Evolutionary conservation across 2,797 vertebrate species (phyloP).

Genomic region (Margarornis squamiger): DNA sequence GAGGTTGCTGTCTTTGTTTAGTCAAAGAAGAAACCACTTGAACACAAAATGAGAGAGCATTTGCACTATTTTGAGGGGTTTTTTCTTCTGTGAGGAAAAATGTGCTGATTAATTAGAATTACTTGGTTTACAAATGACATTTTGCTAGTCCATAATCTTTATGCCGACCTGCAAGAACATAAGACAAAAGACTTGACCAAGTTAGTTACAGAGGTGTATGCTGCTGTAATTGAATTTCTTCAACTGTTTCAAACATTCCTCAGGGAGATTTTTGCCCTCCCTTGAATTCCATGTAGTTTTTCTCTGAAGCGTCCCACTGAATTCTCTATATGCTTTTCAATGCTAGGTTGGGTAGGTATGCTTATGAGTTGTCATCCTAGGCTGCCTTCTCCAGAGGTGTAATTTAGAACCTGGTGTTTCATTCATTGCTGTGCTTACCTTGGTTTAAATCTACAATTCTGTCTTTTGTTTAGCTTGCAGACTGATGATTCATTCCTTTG

Average conservation of each 20-base stretch:
- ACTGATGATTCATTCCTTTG: conserved; percentile 59
- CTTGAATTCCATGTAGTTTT: background rate
- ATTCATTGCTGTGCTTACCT: conserved; percentile 50
- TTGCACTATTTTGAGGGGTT: background rate
- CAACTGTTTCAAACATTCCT: background rate
- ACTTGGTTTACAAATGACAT: background rate
- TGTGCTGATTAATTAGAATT: background rate
- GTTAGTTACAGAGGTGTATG: background rate
- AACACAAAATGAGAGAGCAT: background rate
- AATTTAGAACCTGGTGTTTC: conserved; percentile 11
- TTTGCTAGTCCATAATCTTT: background rate
- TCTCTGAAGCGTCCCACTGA: background rate
- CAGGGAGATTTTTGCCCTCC: background rate
- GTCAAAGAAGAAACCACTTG: background rate
- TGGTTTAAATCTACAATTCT: conserved; percentile 2
- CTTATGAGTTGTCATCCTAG: background rate
- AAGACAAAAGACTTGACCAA: background rate
- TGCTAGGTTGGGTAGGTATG: background rate
- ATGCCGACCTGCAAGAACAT: background rate
- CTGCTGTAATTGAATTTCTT: background rate
- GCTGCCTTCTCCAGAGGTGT: background rate
- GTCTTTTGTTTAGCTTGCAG: conserved; percentile 7
- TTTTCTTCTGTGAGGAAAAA: background rate
- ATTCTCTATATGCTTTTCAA: background rate
- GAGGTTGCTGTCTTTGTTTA: background rate